Conservation (phyloP, 2,113 vertebrate genomes). For the Cettia cetti region DNA sequence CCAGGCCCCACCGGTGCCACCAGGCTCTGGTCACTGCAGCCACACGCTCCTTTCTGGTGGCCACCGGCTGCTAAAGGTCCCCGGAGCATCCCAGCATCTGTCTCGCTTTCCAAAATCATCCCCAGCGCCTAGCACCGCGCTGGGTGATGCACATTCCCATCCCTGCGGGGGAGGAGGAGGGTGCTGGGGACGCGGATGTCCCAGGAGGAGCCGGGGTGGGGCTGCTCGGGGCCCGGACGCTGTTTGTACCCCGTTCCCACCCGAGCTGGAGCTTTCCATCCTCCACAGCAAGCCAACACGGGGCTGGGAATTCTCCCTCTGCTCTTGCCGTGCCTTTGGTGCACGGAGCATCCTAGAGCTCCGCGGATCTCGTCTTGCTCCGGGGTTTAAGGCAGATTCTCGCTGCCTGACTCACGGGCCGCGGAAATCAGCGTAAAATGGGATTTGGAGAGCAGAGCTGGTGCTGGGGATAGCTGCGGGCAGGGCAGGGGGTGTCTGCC, state of each 20-base stretch:
- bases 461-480: neutral
- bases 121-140: fast-evolving
- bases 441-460: conserved; percentile 36
- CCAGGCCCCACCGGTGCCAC: too few relatives aligned
- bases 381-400: conserved; percentile 12
- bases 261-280: neutral
- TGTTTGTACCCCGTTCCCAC: neutral
- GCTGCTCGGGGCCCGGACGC: neutral
- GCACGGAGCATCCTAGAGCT: neutral
- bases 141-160: fast-evolving
- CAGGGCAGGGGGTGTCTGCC: neutral
- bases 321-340: neutral
- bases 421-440: conserved; percentile 31
- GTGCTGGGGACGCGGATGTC: neutral
- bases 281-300: neutral
- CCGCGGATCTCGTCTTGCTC: neutral
- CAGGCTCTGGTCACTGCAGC: neutral
- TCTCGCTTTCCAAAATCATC: neutral
- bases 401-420: conserved; percentile 6
- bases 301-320: neutral
- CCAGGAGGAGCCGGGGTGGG: neutral
- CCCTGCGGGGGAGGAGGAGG: neutral
- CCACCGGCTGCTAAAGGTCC: neutral
- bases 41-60: neutral
- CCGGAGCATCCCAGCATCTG: neutral